Evolutionary conservation across 2,888 invertebrate genomes (phyloP), one percentile per base, ranked within the genome.

Genomic region (Petrolisthes cinctipes): DNA sequence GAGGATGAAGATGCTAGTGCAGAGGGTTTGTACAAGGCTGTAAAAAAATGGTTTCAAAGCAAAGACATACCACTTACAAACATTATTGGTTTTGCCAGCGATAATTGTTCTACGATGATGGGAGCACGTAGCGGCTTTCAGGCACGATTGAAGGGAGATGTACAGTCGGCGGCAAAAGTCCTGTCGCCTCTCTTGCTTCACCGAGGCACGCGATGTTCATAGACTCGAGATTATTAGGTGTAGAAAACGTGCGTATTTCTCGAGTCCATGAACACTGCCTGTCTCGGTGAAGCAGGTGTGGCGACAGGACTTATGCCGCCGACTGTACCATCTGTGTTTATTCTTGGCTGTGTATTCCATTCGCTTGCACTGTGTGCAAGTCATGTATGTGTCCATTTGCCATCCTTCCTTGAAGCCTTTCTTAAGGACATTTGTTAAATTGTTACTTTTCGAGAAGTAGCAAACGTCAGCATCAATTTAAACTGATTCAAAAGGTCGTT

Each of bases 71-170:
- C 82, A n/a, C 82, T 82, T n/a, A 0, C 61, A 53, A 82, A 82
- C 66, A 82, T 82, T 4, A 82, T 66, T 17, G 82, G 82, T 51
- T 82, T 82, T 82, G 82, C 37, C 4, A 81, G 86, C 68, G 82
- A 86, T 71, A 82, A 82, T n/a, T 75, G 86, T 9, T 82, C 86
- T 5, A 23, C 82, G 7, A 82, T 82, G 82, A 51, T 82, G 6
- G 82, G 82, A 0, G 53, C 9, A 66, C 23, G 37, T 17, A 82
- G 66, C 56, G 57, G 80, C 11, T 80, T 80, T 57, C 80, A 80
- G 51, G 80, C 80, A 7, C 56, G 9, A 5, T 20, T 80, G 57
- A 80, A 80, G n/a, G 37, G 57, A 37, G 80, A 80, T 80, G 80
- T 80, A 0, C n/a, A n/a, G n/a, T n/a, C n/a, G n/a, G n/a, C n/a